phyloP scores from a whole-genome alignment of 2,113 vertebrate species.

The Polypterus bichir region DNA sequence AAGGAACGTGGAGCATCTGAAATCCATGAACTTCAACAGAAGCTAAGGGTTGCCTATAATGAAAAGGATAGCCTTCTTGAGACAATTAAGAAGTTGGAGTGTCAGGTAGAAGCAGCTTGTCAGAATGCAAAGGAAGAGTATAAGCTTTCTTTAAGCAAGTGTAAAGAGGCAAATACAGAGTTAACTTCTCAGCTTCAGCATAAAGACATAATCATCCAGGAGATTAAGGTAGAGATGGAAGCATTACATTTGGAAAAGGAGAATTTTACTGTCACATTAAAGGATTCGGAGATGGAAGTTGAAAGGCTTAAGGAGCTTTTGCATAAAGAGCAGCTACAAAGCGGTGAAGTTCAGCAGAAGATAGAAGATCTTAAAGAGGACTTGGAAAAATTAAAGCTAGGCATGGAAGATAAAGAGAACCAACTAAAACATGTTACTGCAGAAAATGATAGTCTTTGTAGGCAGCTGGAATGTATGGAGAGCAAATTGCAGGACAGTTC shows the following conservation, averaged over 20 bases:
- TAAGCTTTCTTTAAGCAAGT: slow-evolving; percentile 38
- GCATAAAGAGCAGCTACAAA: slow-evolving; percentile 28
- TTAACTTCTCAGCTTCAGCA: slow-evolving; percentile 38
- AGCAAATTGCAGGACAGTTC: slow-evolving; percentile 40
- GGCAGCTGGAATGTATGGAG: slow-evolving; percentile 34
- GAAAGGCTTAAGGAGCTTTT: slow-evolving; percentile 36
- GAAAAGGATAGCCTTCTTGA: slow-evolving; percentile 61
- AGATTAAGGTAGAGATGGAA: slow-evolving; percentile 45
- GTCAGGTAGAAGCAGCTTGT: slow-evolving; percentile 36
- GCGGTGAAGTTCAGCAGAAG: slow-evolving; percentile 38
- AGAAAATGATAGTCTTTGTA: slow-evolving; percentile 31
- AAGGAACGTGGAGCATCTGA: slow-evolving; percentile 66
- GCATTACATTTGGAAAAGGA: slow-evolving; percentile 45
- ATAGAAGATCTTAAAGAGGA: slow-evolving; percentile 33
- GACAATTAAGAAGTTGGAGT: slow-evolving; percentile 42
- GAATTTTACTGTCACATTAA: slow-evolving; percentile 36
- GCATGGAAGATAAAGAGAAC: slow-evolving; percentile 42
- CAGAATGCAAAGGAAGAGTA: slow-evolving; percentile 41
- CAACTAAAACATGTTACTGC: slow-evolving; percentile 37
- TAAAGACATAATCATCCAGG: slow-evolving; percentile 49
- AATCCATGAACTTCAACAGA: slow-evolving; percentile 64
- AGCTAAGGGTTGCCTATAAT: slow-evolving; percentile 51
- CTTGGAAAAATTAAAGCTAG: slow-evolving; percentile 45
- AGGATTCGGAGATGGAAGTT: slow-evolving; percentile 40
- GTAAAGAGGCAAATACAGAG: slow-evolving; percentile 52